phyloP scores from a whole-genome alignment of 2,797 vertebrate species.

The Scarus forsteni region DNA sequence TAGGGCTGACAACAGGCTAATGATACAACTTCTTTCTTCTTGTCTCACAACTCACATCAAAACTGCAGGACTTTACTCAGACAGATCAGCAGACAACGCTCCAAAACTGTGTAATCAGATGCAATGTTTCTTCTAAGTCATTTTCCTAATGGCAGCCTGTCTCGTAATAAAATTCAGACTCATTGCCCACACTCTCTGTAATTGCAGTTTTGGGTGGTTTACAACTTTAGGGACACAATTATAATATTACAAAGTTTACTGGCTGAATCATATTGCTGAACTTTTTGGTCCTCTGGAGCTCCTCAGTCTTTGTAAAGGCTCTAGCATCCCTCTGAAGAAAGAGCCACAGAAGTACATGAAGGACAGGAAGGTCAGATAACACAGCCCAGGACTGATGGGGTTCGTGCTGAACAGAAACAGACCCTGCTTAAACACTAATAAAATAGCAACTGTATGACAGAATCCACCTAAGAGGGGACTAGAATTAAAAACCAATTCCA shows the following conservation, averaged over 20 bases:
- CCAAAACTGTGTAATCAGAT: slow-evolving; percentile 15
- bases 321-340: slow-evolving; percentile 25
- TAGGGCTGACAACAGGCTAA: too few species aligned
- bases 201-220: slow-evolving; percentile 45
- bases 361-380: slow-evolving; percentile 4
- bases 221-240: slow-evolving; percentile 32
- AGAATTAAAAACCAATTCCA: too few species aligned
- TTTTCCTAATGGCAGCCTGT: slow-evolving; percentile 47
- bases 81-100: not conserved
- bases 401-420: not conserved
- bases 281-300: slow-evolving; percentile 23
- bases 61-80: slow-evolving; percentile 6
- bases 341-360: slow-evolving; percentile 12
- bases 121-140: slow-evolving; percentile 20
- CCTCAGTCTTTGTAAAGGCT: slow-evolving; percentile 29
- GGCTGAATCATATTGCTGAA: slow-evolving; percentile 21
- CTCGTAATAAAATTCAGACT: slow-evolving; percentile 40
- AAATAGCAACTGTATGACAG: slow-evolving; percentile 11
- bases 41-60: too few species aligned
- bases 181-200: slow-evolving; percentile 46
- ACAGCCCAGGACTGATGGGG: slow-evolving; percentile 8
- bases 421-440: not conserved
- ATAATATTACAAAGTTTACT: slow-evolving; percentile 33
- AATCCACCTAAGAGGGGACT: too few species aligned
- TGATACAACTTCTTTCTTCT: too few species aligned